Evolutionary conservation across 1,140 invertebrate genomes (phyloP).

Genomic region (Nylanderia fulva): DNA sequence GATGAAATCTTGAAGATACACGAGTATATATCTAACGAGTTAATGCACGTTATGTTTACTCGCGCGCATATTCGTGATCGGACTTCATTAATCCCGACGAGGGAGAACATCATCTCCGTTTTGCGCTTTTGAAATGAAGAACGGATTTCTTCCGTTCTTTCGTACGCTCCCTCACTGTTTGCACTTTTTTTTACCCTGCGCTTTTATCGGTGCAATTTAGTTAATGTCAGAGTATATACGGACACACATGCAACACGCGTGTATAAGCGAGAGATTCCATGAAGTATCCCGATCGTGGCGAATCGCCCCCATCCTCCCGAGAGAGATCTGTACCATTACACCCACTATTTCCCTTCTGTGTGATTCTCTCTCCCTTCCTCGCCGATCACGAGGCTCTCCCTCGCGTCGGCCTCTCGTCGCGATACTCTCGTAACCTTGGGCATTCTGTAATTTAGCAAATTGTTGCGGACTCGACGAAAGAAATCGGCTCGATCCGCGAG

Average conservation of each 20-base stretch:
- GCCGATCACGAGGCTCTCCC: constrained; percentile 34
- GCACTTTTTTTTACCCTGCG: constrained; percentile 47
- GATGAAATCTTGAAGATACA: background rate
- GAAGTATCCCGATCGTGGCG: constrained; percentile 56
- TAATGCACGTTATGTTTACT: constrained; percentile 28
- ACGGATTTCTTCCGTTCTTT: constrained; percentile 32
- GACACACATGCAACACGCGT: background rate
- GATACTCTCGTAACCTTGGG: constrained; percentile 75
- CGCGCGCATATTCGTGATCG: constrained; percentile 21
- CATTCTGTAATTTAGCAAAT: constrained; percentile 79
- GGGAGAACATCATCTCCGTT: background rate
- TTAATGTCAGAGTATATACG: constrained; percentile 58
- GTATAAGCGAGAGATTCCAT: constrained; percentile 60
- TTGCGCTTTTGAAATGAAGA: constrained; percentile 25
- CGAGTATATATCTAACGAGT: constrained; percentile 6
- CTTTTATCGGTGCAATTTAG: constrained; percentile 62
- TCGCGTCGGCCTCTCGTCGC: constrained; percentile 66
- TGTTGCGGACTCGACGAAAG: constrained; percentile 72
- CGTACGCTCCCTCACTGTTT: constrained; percentile 34
- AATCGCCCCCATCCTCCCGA: constrained; percentile 37
- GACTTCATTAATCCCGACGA: constrained; percentile 29
- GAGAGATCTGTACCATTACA: constrained; percentile 53
- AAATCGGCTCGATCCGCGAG: constrained; percentile 65
- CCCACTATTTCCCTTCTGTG: constrained; percentile 9
- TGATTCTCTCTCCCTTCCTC: background rate